Evolutionary conservation across 2,888 invertebrate species (phyloP), one percentile per base, ranked within the genome.

Genomic region (Harmothoe impar): DNA sequence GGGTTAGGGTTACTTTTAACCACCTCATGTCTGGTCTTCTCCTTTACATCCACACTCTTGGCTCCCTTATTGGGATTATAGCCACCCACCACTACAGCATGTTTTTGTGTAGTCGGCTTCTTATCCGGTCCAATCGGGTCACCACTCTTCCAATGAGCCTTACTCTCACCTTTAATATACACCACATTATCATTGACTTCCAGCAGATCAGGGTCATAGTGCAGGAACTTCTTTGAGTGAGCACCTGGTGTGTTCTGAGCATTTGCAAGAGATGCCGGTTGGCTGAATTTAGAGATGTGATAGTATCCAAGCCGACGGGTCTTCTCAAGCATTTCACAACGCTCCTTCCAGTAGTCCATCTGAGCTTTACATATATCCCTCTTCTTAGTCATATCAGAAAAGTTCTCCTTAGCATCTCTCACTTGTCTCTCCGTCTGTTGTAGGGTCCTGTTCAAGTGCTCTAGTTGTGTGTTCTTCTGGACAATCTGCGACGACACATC

Each of bases 241-340:
- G 35, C 35, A 3, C 17, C 29, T 29, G 5, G 31, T 31, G 77
- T 25, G 17, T 25, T 31, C 17, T 25, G 20, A 29, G 7, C 31
- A 17, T n/a, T 29, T 17, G n/a, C 81, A 29, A 86, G 3, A n/a
- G 86, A 56, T 23, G n/a, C 86, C 15, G 86, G 54, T 20, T 54
- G 86, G 86, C 56, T 23, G 25, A 54, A 25, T 15, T 56, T 29
- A 7, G 90, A 52, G 52, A 90, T 23, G 54, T 90, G 52, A 54
- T 90, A 90, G 35, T 84, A 90, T 15, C 90, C 90, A 10, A 90
- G 84, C 29, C 90, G 7, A 29, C 77, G 72, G 29, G 90, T 84
- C 31, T 90, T 90, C 90, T 90, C 90, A 31, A 90, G 84, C 31
- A 90, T 10, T 33, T 90, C 90, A 35, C 81, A 56, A 0, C 90